Percentiles rank a stretch among this genome's conserved stretches.
These are phyloP conservation scores for Machaerirhynchus nigripectus DNA, from an alignment of 2,113 vertebrate species.

Conservation along the genomic window DNA sequence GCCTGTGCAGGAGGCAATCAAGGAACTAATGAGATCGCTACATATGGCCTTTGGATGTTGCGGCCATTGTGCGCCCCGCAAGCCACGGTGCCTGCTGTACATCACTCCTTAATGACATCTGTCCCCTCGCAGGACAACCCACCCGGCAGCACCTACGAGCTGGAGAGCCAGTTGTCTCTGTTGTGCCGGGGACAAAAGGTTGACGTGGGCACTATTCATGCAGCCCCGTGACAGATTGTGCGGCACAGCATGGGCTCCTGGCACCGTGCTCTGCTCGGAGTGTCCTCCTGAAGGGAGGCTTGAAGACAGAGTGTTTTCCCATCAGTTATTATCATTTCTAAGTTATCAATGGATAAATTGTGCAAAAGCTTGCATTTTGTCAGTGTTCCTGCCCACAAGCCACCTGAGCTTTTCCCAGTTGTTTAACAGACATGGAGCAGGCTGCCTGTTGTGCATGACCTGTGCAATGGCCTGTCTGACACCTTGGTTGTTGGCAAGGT, in stretches of 20 bases:
- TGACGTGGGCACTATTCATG: not conserved
- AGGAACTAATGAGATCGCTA: slow-evolving; percentile 43
- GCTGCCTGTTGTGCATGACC: not conserved
- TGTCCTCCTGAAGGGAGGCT: not conserved
- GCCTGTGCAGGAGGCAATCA: slow-evolving; percentile 31
- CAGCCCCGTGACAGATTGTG: slow-evolving; percentile 7
- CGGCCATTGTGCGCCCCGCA: not conserved
- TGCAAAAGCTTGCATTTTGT: not conserved
- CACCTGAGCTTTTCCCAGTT: not conserved
- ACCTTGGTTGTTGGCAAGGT: not conserved
- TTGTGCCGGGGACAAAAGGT: slow-evolving; percentile 12
- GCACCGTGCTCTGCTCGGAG: not conserved
- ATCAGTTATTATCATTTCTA: slow-evolving; percentile 29
- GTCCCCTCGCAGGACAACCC: not conserved
- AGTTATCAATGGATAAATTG: not conserved
- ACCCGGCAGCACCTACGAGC: not conserved
- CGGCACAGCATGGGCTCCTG: not conserved
- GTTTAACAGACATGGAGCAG: not conserved
- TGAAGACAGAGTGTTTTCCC: not conserved
- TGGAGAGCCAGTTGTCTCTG: not conserved
- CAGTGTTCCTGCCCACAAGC: not conserved
- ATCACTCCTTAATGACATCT: not conserved
- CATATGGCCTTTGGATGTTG: slow-evolving; percentile 56
- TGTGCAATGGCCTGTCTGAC: not conserved
- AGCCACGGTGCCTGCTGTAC: not conserved